These are phyloP conservation scores for Cervus canadensis DNA, from an alignment of 2,113 vertebrate genomes.

Conservation along the genomic window DNA sequence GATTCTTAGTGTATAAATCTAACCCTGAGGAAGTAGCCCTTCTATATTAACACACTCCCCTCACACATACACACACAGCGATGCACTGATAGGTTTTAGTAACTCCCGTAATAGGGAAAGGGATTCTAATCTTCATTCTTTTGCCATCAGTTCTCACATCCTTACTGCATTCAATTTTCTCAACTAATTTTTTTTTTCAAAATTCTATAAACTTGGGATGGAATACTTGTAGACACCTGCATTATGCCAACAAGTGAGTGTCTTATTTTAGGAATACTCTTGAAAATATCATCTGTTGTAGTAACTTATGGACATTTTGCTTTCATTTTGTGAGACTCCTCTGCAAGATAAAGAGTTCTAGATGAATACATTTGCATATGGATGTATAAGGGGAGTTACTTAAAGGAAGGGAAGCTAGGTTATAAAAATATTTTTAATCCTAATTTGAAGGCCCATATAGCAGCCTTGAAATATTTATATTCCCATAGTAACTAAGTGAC, in stretches of 20 bases:
- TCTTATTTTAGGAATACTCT: background rate
- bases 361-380: constrained; percentile 32
- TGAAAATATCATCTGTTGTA: constrained; percentile 7
- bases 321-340: constrained; percentile 22
- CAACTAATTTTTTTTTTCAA: constrained; percentile 9
- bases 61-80: background rate
- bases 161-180: background rate
- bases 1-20: background rate
- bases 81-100: background rate
- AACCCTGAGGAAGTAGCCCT: background rate
- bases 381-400: background rate
- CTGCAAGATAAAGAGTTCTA: constrained; percentile 3
- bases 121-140: background rate
- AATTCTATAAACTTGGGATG: background rate
- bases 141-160: background rate
- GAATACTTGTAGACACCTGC: background rate
- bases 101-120: background rate
- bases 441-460: constrained; percentile 52
- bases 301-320: constrained; percentile 7
- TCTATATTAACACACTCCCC: background rate
- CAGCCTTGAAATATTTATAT: constrained; percentile 63
- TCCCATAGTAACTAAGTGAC: constrained; percentile 40
- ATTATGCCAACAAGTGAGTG: background rate
- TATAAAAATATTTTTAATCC: constrained; percentile 44
- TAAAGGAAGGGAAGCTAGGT: background rate